Conservation (phyloP, 2,888 invertebrate species). For the Peribatodes rhomboidaria region DNA sequence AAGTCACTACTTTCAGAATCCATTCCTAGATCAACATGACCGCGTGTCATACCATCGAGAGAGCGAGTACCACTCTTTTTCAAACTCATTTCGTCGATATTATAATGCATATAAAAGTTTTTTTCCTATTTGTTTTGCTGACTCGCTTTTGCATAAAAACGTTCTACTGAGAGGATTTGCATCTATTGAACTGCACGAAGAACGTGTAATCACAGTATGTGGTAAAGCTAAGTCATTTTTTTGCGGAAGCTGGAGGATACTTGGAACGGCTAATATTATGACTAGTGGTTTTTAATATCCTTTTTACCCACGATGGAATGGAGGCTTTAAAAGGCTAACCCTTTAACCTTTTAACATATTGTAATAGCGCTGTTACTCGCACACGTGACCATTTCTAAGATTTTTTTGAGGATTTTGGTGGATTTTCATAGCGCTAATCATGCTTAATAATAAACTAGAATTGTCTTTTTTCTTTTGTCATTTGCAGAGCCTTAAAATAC, state of each 20-base stretch:
- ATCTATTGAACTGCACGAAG: not conserved
- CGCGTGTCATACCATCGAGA: no score
- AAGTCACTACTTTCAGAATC: no score
- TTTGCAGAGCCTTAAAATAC: no score
- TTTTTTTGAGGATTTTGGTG: not conserved
- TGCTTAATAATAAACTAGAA: not conserved
- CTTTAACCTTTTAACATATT: not conserved
- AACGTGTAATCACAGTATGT: not conserved
- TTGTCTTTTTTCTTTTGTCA: no score
- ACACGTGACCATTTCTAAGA: not conserved
- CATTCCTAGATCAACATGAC: no score
- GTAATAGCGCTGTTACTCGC: not conserved
- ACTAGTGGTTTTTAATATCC: not conserved
- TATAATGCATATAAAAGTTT: no score
- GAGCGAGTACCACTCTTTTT: no score
- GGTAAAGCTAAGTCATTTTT: not conserved
- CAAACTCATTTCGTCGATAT: no score
- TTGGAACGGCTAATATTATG: not conserved
- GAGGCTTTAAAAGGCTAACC: not conserved
- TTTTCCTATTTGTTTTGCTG: no score
- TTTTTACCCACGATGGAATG: not conserved
- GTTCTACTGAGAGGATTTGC: not conserved
- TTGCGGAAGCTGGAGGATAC: not conserved
- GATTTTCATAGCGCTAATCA: not conserved
- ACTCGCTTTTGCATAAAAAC: not conserved